Base-by-base conservation (phyloP, 2,797 vertebrate genomes). In the Peromyscus attwateri region DNA sequence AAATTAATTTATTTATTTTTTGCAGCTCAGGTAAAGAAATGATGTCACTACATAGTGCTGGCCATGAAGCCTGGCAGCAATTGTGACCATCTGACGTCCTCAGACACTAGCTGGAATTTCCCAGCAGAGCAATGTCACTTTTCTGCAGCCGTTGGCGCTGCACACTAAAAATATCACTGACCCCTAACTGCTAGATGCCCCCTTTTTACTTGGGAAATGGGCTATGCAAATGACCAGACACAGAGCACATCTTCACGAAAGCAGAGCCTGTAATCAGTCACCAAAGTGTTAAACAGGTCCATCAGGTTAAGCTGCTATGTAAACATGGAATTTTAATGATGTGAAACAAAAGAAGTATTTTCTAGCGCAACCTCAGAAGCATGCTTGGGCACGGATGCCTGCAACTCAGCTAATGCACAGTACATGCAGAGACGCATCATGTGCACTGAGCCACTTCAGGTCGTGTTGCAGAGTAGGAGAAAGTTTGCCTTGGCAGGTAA, bases 401-500 rank as follows among this genome's bases (percentile, higher is more conserved):
- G 37, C 40, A 29, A 8, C 49, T 2, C 0, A 0, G 87, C 76
- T 34, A 6, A n/a, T 0, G 8, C 13, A 19, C 8, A 34, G 46
- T 8, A 0, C 1, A 43, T 49, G 62, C n/a, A 29, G 34, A 37
- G 66, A 52, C 21, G 0, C 6, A 31, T 3, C 0, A 23, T 43
- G 52, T 2, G 31, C 77, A 60, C 49, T 0, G 73, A 57, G 89
- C 76, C 37, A 12, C 92, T 23, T 4, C 31, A 0, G 49, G n/a
- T 75, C 96, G 4, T 21, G 14, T 1, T 95, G 96, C 91, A 88
- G 88, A 75, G 92, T 0, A 73, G 92, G 37, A 57, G 94, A n/a
- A 31, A 68, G 71, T 89, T 31, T 29, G 95, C 68, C 92, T 95
- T 97, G 97, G 97, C 97, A 97, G 97, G 97, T 97, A 94, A 96